These are phyloP conservation scores for Eulemur rubriventer DNA, from an alignment of 2,797 vertebrate genomes.

Conservation along the genomic window DNA sequence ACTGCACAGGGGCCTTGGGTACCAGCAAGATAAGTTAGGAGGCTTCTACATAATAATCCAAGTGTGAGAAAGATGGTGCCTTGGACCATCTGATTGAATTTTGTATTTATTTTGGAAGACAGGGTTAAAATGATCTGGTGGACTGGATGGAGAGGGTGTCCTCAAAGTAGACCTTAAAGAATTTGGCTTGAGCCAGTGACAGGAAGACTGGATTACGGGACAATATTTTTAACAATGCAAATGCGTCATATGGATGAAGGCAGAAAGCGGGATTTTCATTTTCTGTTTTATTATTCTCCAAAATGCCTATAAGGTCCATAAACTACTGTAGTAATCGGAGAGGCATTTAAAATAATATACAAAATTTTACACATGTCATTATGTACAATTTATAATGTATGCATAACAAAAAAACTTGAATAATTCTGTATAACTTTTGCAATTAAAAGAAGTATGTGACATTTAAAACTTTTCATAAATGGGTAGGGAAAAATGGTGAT, in stretches of 20 bases:
- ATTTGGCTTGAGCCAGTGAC: neutral
- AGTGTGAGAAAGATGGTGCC: neutral
- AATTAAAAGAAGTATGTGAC: neutral
- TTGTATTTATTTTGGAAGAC: neutral
- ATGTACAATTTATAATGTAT: neutral
- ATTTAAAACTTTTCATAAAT: neutral
- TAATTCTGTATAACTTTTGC: neutral
- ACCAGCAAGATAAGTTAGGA: neutral
- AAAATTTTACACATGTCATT: neutral
- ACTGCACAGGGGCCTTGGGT: rapidly evolving
- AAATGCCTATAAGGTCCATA: neutral
- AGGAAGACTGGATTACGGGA: neutral
- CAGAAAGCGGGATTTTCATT: neutral
- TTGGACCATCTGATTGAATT: neutral
- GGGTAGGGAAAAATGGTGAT: too few species aligned
- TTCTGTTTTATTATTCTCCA: neutral
- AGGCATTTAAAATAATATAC: neutral
- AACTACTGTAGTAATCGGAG: neutral
- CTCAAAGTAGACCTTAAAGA: neutral
- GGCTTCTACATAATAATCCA: neutral
- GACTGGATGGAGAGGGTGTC: neutral
- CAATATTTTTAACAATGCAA: neutral
- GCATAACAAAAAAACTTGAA: neutral
- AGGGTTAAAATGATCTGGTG: neutral
- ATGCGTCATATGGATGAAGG: neutral